Evolutionary conservation across 2,888 invertebrate species (phyloP), one percentile per base, ranked within the genome.

Genomic region (Charanyca ferruginea): DNA sequence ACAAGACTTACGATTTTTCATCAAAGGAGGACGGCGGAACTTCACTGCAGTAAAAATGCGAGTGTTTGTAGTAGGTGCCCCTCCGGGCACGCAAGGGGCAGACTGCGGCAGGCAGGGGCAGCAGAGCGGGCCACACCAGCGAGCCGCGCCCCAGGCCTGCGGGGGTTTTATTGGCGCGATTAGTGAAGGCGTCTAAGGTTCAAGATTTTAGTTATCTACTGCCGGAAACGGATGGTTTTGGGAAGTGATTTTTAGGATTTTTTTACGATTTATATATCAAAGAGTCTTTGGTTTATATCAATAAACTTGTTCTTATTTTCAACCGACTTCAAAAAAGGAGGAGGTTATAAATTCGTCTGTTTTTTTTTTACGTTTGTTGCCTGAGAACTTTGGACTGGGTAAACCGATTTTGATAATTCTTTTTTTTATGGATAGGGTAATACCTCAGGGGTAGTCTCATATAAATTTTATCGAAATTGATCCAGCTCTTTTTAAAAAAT

Each of bases 1-100:
- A 88, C 85, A 84, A 71, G 88, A 90, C 90, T 91, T 87, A 90
- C 70, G 81, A 63, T 64, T 65, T 77, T 61, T 76, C 74, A n/a
- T 58, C 55, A 5, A 38, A 35, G n/a, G n/a, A 38, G 38, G 52
- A 58, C 64, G 25, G 55, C 66, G 74, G 71, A 73, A 65, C 35
- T 51, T 75, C 61, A 71, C 57, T 54, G 49, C 58, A 22, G 73
- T 78, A 71, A 77, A 79, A 83, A 79, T 82, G 73, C 44, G 51
- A 65, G 49, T 22, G 63, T n/a, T n/a, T n/a, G n/a, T n/a, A n/a
- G n/a, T 52, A 48, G 11, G 32, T 11, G 11, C 48, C 57, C 66
- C 57, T 64, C 32, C 35, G 54, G 48, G 55, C 42, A 45, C 22
- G 25, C 13, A 3, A 11, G 32, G 32, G 44, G 25, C 18, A 41